These are phyloP conservation scores for Peromyscus melanophrys DNA, from an alignment of 2,797 vertebrate genomes.

Conservation along the genomic window DNA sequence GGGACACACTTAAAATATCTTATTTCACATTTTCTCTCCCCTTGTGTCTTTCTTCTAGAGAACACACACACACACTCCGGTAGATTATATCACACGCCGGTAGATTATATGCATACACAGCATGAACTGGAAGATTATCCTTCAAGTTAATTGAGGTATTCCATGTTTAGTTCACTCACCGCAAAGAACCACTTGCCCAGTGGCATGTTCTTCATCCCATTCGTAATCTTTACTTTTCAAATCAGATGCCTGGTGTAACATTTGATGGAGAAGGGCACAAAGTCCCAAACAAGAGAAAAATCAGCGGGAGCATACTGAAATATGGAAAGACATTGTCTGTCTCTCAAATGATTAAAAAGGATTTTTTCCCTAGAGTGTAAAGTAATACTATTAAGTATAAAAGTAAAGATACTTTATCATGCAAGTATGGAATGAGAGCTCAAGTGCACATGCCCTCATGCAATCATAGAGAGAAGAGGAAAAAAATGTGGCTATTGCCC, in stretches of 20 bases:
- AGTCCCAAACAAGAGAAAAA: slow-evolving; percentile 55
- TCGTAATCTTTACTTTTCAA: slow-evolving; percentile 63
- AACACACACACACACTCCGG: neutral
- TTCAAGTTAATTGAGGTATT: neutral
- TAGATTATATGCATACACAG: neutral
- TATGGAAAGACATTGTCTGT: slow-evolving; percentile 24
- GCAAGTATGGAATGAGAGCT: slow-evolving; percentile 47
- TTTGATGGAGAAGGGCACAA: slow-evolving; percentile 52
- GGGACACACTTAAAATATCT: slow-evolving; percentile 71
- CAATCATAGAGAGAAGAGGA: neutral
- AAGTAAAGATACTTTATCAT: slow-evolving; percentile 55
- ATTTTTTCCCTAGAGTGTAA: slow-evolving; percentile 35
- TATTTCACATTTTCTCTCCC: slow-evolving; percentile 68
- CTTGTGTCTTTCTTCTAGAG: slow-evolving; percentile 40
- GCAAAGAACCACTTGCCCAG: slow-evolving; percentile 50
- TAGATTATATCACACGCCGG: neutral
- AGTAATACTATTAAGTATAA: slow-evolving; percentile 55
- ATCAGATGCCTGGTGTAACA: slow-evolving; percentile 58
- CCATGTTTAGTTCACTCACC: slow-evolving; percentile 37
- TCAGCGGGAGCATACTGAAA: slow-evolving; percentile 19
- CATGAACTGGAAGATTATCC: slow-evolving; percentile 21
- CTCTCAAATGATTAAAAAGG: neutral
- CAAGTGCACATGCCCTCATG: neutral
- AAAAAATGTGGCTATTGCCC: slow-evolving; percentile 16
- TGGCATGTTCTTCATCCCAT: neutral